A percentile compares a stretch with the other conserved stretches of the same genome.
Conservation (phyloP, 2,888 invertebrate genomes). For the Acanthococcus lagerstroemiae region DNA sequence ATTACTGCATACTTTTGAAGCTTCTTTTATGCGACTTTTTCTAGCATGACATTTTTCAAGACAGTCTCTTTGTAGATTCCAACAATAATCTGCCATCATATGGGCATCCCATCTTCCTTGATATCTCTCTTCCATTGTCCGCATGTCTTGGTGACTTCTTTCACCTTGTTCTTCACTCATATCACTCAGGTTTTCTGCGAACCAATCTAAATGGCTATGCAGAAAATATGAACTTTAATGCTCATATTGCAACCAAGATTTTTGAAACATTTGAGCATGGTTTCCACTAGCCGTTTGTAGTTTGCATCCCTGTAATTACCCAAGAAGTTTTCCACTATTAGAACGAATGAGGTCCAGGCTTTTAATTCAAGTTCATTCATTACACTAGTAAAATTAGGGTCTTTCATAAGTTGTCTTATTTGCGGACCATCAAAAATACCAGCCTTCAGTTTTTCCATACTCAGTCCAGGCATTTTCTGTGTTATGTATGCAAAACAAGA, state of each 20-base stretch:
- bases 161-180: constrained; percentile 41
- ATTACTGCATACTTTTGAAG: neutral
- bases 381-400: constrained; percentile 33
- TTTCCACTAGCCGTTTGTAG: constrained; percentile 29
- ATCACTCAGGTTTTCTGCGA: constrained; percentile 41
- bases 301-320: constrained; percentile 32
- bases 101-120: constrained; percentile 1
- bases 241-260: constrained; percentile 39
- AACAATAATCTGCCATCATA: constrained; percentile 2
- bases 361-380: constrained; percentile 33
- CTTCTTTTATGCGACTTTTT: neutral
- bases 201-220: constrained; percentile 40
- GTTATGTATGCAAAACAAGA: constrained; percentile 34
- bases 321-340: constrained; percentile 29
- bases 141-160: constrained; percentile 35
- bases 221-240: constrained; percentile 40
- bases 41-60: neutral
- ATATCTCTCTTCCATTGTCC: neutral
- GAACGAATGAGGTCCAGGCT: constrained; percentile 34
- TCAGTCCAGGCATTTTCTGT: constrained; percentile 31
- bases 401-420: constrained; percentile 35
- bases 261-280: constrained; percentile 31
- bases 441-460: constrained; percentile 35
- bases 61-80: neutral
- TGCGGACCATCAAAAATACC: constrained; percentile 36